Conservation (phyloP, 2,113 vertebrate genomes). For the Herpailurus yagouaroundi region DNA sequence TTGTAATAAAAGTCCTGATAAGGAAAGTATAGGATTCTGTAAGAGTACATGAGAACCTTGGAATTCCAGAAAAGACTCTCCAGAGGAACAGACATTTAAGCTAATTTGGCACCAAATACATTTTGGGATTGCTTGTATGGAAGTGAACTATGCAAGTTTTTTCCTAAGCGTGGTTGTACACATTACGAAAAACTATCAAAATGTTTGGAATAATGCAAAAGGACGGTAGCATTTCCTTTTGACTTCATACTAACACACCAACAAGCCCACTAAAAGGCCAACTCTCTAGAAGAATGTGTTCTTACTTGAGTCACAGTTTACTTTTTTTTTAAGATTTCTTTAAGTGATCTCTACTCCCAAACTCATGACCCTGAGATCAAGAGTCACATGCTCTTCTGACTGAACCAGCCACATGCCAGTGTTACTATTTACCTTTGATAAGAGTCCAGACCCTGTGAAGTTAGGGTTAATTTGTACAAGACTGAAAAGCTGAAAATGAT, state of each 20-base stretch:
- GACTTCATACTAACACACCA: background rate
- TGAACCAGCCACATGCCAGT: background rate
- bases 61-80: background rate
- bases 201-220: background rate
- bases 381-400: background rate
- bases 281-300: background rate
- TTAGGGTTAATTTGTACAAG: background rate
- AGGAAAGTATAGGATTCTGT: background rate
- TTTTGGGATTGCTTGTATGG: background rate
- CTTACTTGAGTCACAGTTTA: background rate
- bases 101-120: background rate
- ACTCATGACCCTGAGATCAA: background rate
- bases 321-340: background rate
- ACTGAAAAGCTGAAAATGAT: background rate
- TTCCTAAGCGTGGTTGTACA: background rate
- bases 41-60: background rate
- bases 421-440: background rate
- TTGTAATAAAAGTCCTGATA: background rate
- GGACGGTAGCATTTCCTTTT: background rate
- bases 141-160: background rate
- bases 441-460: background rate
- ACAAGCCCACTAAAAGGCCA: background rate
- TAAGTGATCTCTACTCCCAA: background rate
- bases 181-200: background rate
- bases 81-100: background rate